phyloP scores from a whole-genome alignment of 2,797 vertebrate species.

The Moxostoma hubbsi region DNA sequence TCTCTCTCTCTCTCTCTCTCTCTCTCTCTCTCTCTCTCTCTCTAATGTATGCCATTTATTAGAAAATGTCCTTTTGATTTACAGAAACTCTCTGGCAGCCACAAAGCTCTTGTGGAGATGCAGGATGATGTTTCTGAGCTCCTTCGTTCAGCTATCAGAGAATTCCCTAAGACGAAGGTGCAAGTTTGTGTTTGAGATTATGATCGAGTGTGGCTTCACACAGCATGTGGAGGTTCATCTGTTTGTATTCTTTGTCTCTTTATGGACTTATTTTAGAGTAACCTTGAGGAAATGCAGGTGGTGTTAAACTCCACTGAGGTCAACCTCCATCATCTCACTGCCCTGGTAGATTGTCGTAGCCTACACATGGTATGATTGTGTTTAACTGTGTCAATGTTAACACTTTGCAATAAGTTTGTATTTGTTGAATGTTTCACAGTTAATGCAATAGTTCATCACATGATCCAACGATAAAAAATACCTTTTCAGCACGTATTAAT shows the following conservation, averaged over 20 bases:
- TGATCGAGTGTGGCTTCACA: not conserved
- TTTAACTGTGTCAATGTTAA: not conserved
- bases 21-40: conserved; percentile 1
- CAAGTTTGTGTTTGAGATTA: conserved; percentile 27
- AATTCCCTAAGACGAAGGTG: conserved; percentile 89
- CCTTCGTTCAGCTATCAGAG: conserved; percentile 82
- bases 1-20: conserved; percentile 6
- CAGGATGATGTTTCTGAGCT: conserved; percentile 91
- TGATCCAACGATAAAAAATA: too few relatives aligned
- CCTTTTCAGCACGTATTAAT: too few relatives aligned
- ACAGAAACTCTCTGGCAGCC: conserved; percentile 94
- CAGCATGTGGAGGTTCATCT: conserved; percentile 35
- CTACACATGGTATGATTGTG: conserved; percentile 88
- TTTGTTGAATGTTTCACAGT: too few relatives aligned
- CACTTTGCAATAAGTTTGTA: not conserved
- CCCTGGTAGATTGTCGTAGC: conserved; percentile 95
- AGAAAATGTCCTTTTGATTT: conserved; percentile 50
- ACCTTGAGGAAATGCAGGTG: conserved; percentile 87
- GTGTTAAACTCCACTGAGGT: conserved; percentile 93
- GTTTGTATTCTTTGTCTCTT: conserved; percentile 55
- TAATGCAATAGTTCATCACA: too few relatives aligned
- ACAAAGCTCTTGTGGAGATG: conserved; percentile 98
- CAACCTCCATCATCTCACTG: conserved; percentile 94
- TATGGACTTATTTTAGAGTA: conserved; percentile 75
- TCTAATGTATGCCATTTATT: not conserved